A percentile compares a stretch with the other conserved stretches of the same genome.
Evolutionary conservation across 2,888 invertebrate species (phyloP).

Genomic region (Andrena hattorfiana): DNA sequence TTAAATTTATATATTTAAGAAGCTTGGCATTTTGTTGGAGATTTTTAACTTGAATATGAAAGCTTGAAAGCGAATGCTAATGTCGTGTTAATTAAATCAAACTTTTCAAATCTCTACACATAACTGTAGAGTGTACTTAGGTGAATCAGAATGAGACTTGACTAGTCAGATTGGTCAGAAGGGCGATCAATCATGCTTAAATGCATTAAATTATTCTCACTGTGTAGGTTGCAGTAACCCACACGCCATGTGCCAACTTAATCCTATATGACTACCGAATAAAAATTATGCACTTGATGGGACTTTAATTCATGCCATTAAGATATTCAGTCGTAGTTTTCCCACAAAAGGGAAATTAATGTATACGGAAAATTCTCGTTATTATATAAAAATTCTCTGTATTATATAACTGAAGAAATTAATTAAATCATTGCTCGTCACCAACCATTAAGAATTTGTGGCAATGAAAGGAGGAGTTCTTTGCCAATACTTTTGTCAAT

Average conservation of each 20-base stretch:
- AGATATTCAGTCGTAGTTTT: no score
- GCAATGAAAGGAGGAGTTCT: no score
- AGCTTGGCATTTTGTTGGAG: background rate
- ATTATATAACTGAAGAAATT: no score
- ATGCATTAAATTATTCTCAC: background rate
- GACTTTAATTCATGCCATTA: background rate
- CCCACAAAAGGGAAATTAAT: no score
- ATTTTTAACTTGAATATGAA: background rate
- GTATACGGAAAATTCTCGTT: no score
- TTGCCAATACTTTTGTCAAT: no score
- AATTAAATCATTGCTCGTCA: no score
- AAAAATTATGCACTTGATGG: background rate
- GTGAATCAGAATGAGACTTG: background rate
- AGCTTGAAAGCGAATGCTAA: background rate
- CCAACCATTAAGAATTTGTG: no score
- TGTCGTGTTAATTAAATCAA: background rate
- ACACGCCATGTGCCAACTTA: background rate
- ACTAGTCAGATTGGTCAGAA: no score
- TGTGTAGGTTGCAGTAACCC: background rate
- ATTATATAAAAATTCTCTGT: no score
- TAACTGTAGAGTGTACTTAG: background rate
- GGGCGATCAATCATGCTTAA: conserved; percentile 5
- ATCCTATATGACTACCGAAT: background rate
- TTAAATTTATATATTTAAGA: background rate
- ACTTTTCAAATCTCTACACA: background rate